A percentile compares a stretch with the other conserved stretches of the same genome.
Evolutionary conservation across 2,888 invertebrate species (phyloP).

Genomic region (Eurytoma californica): DNA sequence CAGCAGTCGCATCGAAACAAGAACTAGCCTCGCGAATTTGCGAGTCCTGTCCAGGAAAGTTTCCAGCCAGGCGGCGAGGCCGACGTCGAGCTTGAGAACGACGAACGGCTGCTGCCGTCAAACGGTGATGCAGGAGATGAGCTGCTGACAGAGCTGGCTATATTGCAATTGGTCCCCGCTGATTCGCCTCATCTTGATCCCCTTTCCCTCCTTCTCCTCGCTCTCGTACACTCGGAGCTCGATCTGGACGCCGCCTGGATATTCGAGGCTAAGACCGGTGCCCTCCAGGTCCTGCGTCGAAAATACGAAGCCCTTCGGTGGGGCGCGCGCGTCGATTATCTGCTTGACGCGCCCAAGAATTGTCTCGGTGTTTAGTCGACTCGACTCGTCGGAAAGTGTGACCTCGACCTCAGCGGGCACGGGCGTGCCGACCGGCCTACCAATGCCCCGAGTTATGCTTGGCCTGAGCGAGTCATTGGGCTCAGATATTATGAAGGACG

Average conservation of each 20-base stretch:
- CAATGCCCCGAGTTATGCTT: slow-evolving; percentile 88
- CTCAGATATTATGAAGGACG: slow-evolving; percentile 82
- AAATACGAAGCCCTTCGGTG: slow-evolving; percentile 81
- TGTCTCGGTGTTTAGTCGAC: slow-evolving; percentile 85
- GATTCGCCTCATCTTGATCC: slow-evolving; percentile 89
- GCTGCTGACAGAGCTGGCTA: slow-evolving; percentile 90
- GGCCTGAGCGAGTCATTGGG: slow-evolving; percentile 85
- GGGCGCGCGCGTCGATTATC: slow-evolving; percentile 86
- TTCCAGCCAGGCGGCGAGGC: background rate
- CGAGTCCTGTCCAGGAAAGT: background rate
- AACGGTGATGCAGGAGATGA: slow-evolving; percentile 90
- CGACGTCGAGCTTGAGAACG: background rate
- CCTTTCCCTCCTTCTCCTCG: slow-evolving; percentile 84
- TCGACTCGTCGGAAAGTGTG: slow-evolving; percentile 87
- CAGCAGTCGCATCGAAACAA: background rate
- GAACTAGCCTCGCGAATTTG: background rate
- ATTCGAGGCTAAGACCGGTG: slow-evolving; percentile 81
- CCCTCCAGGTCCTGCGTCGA: slow-evolving; percentile 75
- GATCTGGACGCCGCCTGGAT: slow-evolving; percentile 90
- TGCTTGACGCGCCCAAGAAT: slow-evolving; percentile 88
- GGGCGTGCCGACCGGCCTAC: slow-evolving; percentile 74
- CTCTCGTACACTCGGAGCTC: slow-evolving; percentile 88
- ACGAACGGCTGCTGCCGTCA: slow-evolving; percentile 72
- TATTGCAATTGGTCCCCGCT: slow-evolving; percentile 93
- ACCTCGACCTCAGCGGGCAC: slow-evolving; percentile 80